These are phyloP conservation scores for Lycorma delicatula DNA, from an alignment of 1,140 invertebrate genomes.

Conservation along the genomic window DNA sequence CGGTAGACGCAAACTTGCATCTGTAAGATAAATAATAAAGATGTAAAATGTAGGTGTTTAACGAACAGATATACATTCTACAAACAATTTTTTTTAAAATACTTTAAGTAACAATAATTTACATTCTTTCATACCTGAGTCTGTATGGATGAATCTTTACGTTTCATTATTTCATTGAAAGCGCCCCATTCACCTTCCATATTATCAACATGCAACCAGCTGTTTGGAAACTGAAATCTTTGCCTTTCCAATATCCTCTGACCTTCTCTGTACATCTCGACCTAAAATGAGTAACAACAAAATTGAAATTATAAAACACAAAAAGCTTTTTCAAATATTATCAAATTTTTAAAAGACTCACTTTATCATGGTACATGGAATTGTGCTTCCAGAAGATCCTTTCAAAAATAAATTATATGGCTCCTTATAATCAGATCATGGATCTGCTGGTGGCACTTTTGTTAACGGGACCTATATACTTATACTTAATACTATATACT, in stretches of 20 bases:
- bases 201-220: conserved; percentile 98
- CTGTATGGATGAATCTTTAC: conserved; percentile 96
- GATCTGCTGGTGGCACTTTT: too few species aligned
- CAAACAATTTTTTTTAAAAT: too few species aligned
- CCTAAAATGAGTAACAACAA: conserved; percentile 42
- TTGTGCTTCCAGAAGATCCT: too few species aligned
- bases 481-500: too few species aligned
- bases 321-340: not conserved
- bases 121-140: conserved; percentile 82
- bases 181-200: conserved; percentile 99
- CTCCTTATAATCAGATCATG: too few species aligned
- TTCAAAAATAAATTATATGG: too few species aligned
- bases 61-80: too few species aligned
- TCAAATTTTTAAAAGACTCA: not conserved
- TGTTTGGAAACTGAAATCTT: conserved; percentile 92
- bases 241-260: conserved; percentile 94
- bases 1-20: too few species aligned
- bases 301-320: not conserved
- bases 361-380: not conserved
- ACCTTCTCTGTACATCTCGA: conserved; percentile 81
- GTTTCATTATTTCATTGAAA: conserved; percentile 97
- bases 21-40: too few species aligned
- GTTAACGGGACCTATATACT: too few species aligned
- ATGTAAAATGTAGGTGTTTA: too few species aligned
- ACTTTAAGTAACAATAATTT: too few species aligned